Base-by-base conservation (phyloP, 2,888 invertebrate genomes). In the Dorcus parallelipipedus region DNA sequence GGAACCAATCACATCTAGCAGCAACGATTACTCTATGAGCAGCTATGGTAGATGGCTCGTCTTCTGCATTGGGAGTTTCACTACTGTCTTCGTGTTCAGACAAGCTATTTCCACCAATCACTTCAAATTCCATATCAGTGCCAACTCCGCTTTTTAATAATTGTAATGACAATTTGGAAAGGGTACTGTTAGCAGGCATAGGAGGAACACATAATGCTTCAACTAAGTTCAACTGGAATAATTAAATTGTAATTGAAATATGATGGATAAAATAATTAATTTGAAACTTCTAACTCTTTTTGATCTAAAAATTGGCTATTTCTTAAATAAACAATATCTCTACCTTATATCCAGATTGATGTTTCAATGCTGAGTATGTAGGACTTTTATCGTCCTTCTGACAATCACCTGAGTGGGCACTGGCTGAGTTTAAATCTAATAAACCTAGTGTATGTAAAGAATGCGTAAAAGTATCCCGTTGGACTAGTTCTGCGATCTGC, bases 71-170 rank as follows among this genome's bases (percentile, higher is more conserved):
- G 20, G 20, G 20, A 9, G 66, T 61, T 58, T 49, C 56, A 49
- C 17, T 54, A 49, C 17, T 54, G 48, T 49, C 51, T 38, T 54
- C 47, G 9, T 47, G 38, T 38, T 43, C 56, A 60, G 53, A 58
- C 54, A 23, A 60, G 61, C 58, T 61, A 20, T 20, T 20, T 20
- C 20, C 20, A 26, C 68, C 68, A 23, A 81, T 67, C 14, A 84
- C 79, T 76, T 87, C 86, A 74, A 88, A 88, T 67, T 84, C 82
- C 86, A 88, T 86, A 73, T 88, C 87, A 4, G 86, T 81, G 61
- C 81, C 78, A 52, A 78, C 75, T 17, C 80, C 81, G 8, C 81
- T 82, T 65, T 81, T 80, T 42, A 86, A 76, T 38, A 87, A 72
- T 54, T 84, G 79, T 23, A 84, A 74, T n/a, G 84, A 82, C 65